Evolutionary conservation across 1,140 invertebrate genomes (phyloP), one percentile per base, ranked within the genome.

Genomic region (Drosophila dunni): DNA sequence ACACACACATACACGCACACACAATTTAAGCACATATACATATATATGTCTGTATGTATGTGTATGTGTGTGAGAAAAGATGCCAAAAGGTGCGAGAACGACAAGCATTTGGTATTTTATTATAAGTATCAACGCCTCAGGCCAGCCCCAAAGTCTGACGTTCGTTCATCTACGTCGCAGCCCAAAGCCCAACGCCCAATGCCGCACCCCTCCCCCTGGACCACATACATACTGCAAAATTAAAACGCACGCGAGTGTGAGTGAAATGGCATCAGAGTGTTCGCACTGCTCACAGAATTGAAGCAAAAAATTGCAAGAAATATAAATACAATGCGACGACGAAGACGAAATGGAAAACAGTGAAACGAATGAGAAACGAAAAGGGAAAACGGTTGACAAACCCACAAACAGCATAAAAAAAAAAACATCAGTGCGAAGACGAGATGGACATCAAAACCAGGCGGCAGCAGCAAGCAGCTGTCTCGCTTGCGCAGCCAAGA

Each of bases 291-390:
- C 83, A 29, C 24, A 57, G 83, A 88, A 89, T 89, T 78, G 61
- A 73, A 73, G 68, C 67, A 76, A 83, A 84, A 79, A 84, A 79
- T 79, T 74, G 74, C 81, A 78, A 84, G 83, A 84, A 89, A 89
- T 88, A 88, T 81, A 88, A 88, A 88, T 88, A 88, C 72, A 68
- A 75, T 56, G 44, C 57, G 57, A 63, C 44, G 66, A 48, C 73
- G 67, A 60, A 82, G 74, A 71, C 61, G 74, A 73, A 82, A 82
- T 82, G 75, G 70, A 70, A 69, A 73, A 75, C 24, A 74, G 60
- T 72, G 83, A 86, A 86, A 78, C 83, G 83, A 86, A 88, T 86
- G 83, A 72, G 83, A 86, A 88, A 86, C 76, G 83, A 78, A 86
- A 86, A 82, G 63, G 71, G 48, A 75, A 73, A 82, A 78, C 82